These are phyloP conservation scores for Neoitamus cyanurus DNA, from an alignment of 2,888 invertebrate genomes.

Conservation along the genomic window DNA sequence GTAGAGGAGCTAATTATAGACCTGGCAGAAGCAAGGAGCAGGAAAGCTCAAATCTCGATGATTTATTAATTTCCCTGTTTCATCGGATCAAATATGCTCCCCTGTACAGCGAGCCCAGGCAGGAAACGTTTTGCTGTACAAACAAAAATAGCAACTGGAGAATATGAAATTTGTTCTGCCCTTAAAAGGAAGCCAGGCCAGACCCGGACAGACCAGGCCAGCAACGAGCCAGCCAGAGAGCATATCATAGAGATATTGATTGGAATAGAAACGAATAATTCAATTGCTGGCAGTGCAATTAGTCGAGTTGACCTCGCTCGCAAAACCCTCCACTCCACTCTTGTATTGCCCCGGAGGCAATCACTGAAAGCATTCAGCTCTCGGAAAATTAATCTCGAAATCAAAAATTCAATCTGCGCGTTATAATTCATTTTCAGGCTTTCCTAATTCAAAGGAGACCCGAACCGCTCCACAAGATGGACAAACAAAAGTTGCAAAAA, in stretches of 20 bases:
- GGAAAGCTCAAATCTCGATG: background rate
- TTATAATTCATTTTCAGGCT: constrained; percentile 2
- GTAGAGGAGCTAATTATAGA: background rate
- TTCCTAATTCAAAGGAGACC: background rate
- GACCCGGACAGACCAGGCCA: background rate
- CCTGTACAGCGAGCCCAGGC: background rate
- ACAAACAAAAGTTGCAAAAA: constrained; percentile 25
- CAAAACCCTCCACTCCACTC: background rate
- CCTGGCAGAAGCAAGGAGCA: background rate
- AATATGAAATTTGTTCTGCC: background rate
- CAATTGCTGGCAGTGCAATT: constrained; percentile 22
- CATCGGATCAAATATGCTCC: constrained; percentile 1
- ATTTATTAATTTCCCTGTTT: background rate
- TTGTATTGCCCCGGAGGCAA: constrained; percentile 13
- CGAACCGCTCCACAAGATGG: background rate
- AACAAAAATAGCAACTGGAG: background rate
- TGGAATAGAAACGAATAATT: constrained; percentile 14
- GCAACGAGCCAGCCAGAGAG: background rate
- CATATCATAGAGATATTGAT: background rate
- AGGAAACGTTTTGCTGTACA: background rate
- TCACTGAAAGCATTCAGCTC: constrained; percentile 8
- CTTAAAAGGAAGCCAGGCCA: background rate
- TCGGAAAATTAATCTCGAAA: constrained; percentile 22
- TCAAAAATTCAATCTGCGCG: constrained; percentile 12
- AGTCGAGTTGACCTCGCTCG: background rate